Base-by-base conservation (phyloP, 64 coral and sea anemone genomes). In the Catalaphyllia jardinei region DNA sequence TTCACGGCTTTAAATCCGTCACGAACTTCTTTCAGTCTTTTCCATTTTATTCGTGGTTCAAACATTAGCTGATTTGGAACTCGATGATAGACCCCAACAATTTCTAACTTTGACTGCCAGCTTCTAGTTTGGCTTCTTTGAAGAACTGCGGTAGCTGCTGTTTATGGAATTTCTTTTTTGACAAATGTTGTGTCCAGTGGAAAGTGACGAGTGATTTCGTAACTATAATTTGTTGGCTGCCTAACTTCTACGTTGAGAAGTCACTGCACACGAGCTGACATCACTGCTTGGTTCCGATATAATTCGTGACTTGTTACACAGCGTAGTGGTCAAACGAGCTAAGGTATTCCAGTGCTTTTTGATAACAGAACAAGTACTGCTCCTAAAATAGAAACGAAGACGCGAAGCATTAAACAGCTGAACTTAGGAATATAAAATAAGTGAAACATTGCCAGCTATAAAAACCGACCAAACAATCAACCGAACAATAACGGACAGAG, bases 281-380 rank as follows among this genome's bases (percentile, higher is more conserved):
- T 7, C 10, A 17, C 63, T 7, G 12, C 13, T n/a, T 71, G 42
- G n/a, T 22, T 49, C 19, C 7, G 16, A 10, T 20, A 50, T 50
- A 24, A 18, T 77, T 50, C 49, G 10, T 19, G 51, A 38, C 17
- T 65, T 3, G 19, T 88, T 72, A 96, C 62, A 93, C 92, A 17
- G 95, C 95, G 85, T 97, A 97, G 76, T 97, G 95, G 74, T 97
- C 95, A 76, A 97, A 97, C 42, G 95, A 97, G 22, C 91, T 89
- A 7, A 97, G 95, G 78, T 97, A 97, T 77, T 97, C 95, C 30
- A 97, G 63, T 4, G 95, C 95, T 16, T 88, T 97, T 85, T 97
- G 89, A 76, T 97, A 97, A 75, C 95, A 97, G 84, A 97, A 97
- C 8, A 97, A 55, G 35, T 97, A 97, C 63, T 97, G 95, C 14